These are phyloP conservation scores for Atherix ibis DNA, from an alignment of 2,888 invertebrate genomes.

Conservation along the genomic window DNA sequence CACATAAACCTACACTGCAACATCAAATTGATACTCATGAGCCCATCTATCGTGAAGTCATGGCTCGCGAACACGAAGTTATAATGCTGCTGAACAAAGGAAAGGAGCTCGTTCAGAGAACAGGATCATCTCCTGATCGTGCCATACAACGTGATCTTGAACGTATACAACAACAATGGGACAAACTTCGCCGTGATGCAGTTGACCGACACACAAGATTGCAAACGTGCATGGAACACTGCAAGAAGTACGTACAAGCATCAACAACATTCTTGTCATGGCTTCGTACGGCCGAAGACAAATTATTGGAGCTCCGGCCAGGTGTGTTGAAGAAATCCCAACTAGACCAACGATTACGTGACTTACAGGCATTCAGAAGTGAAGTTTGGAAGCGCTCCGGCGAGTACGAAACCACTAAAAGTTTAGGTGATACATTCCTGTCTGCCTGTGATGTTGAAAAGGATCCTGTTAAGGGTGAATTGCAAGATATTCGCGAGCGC, in stretches of 20 bases:
- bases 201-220: constrained; percentile 72
- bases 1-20: constrained; percentile 63
- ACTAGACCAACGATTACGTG: constrained; percentile 73
- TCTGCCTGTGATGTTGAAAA: constrained; percentile 81
- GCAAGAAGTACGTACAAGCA: constrained; percentile 73
- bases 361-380: constrained; percentile 76
- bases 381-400: constrained; percentile 87
- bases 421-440: constrained; percentile 75
- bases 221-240: constrained; percentile 83
- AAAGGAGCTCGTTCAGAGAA: constrained; percentile 42
- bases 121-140: constrained; percentile 37
- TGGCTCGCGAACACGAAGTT: constrained; percentile 80
- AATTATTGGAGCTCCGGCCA: constrained; percentile 59
- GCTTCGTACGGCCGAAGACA: constrained; percentile 74
- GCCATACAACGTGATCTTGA: constrained; percentile 65
- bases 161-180: constrained; percentile 82
- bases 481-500: constrained; percentile 64
- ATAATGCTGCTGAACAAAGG: constrained; percentile 90
- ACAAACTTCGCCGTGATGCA: constrained; percentile 74
- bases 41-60: constrained; percentile 75
- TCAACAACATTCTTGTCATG: constrained; percentile 78
- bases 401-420: constrained; percentile 79
- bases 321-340: constrained; percentile 71
- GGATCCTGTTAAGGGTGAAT: constrained; percentile 68
- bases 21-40: constrained; percentile 81